phyloP scores from a whole-genome alignment of 2,888 invertebrate species.

The Pollenia amentaria region DNA sequence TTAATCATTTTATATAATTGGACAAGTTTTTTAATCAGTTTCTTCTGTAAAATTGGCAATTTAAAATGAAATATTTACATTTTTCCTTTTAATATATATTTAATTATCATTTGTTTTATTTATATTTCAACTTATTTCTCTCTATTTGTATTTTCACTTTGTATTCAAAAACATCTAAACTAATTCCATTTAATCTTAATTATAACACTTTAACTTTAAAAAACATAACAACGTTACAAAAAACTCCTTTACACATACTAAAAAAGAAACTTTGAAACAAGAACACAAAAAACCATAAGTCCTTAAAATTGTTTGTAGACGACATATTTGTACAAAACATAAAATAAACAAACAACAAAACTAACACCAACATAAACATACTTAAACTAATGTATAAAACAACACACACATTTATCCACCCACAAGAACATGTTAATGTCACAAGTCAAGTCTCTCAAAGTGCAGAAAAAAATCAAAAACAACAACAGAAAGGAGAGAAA shows the following conservation, averaged over 20 bases:
- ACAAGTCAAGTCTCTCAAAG: constrained; percentile 65
- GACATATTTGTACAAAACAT: constrained; percentile 15
- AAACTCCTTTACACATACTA: background rate
- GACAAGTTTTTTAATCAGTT: too few relatives aligned
- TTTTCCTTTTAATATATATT: background rate
- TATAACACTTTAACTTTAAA: constrained; percentile 31
- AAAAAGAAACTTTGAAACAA: constrained; percentile 21
- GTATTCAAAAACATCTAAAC: background rate
- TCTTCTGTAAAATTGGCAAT: too few relatives aligned
- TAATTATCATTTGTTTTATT: background rate
- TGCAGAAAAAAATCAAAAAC: constrained; percentile 19
- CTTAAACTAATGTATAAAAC: constrained; percentile 45
- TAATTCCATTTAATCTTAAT: constrained; percentile 30
- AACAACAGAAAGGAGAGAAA: constrained; percentile 1
- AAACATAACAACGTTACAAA: constrained; percentile 9
- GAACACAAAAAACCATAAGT: constrained; percentile 57
- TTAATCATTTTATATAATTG: too few relatives aligned
- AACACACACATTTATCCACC: constrained; percentile 43
- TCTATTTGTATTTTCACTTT: background rate
- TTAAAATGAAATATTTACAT: too few relatives aligned
- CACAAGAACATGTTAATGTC: constrained; percentile 68
- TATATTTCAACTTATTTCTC: background rate
- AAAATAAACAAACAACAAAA: constrained; percentile 27
- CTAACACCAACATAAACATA: constrained; percentile 39
- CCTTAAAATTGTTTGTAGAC: constrained; percentile 52